phyloP scores from a whole-genome alignment of 2,797 vertebrate genomes.

The Gadopsis bispinosus region DNA sequence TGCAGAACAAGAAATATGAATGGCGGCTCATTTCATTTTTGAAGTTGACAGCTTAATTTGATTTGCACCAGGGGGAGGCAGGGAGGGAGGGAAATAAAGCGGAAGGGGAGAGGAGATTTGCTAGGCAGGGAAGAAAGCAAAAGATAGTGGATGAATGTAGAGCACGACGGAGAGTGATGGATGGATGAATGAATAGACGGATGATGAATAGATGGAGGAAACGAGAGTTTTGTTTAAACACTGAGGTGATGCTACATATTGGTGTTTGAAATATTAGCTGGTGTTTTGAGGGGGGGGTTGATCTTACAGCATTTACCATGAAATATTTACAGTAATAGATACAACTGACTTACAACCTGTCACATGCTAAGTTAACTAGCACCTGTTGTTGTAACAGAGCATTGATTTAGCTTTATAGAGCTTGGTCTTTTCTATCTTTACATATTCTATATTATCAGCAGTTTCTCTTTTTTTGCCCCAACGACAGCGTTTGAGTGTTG shows the following conservation, averaged over 20 bases:
- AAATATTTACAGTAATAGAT: conserved; percentile 55
- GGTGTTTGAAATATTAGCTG: conserved; percentile 40
- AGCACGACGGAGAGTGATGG: conserved; percentile 13
- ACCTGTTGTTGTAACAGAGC: background rate
- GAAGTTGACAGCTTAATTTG: conserved; percentile 71
- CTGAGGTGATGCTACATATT: conserved; percentile 15
- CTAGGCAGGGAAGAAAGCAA: conserved; percentile 21
- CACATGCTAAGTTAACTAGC: conserved; percentile 37
- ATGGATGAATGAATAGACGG: conserved; percentile 3
- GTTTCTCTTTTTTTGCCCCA: conserved; percentile 15
- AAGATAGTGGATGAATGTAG: background rate
- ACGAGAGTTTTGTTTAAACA: conserved; percentile 25
- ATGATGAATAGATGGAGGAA: conserved; percentile 10
- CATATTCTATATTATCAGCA: conserved; percentile 1
- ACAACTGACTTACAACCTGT: conserved; percentile 37
- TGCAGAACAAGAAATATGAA: conserved; percentile 73
- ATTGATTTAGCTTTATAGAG: background rate
- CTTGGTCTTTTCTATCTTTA: conserved; percentile 8
- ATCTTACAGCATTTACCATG: conserved; percentile 20
- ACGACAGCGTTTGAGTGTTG: conserved; percentile 35
- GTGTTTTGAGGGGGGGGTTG: background rate
- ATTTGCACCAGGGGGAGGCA: conserved; percentile 49
- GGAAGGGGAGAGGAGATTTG: conserved; percentile 16
- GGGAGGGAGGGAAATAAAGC: background rate
- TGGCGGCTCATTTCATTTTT: conserved; percentile 66